Conservation (phyloP, 2,888 invertebrate species). For the Hylaea fasciaria region DNA sequence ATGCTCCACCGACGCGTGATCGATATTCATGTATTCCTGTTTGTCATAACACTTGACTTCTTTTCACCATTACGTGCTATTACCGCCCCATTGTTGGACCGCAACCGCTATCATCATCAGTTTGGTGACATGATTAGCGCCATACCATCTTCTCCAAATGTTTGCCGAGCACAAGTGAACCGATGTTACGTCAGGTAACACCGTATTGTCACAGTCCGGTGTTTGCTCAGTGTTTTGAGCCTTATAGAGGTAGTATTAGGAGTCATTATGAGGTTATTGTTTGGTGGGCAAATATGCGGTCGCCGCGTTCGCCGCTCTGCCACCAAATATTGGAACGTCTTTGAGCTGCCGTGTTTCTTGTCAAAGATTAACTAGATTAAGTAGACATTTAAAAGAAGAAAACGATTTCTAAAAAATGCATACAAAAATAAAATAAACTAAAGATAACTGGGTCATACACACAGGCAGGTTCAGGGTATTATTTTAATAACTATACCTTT, state of each 20-base stretch:
- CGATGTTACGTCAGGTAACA: conserved; percentile 64
- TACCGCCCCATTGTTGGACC: conserved; percentile 43
- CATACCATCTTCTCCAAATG: conserved; percentile 51
- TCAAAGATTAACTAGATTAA: conserved; percentile 52
- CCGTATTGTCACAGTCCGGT: conserved; percentile 50
- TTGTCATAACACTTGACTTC: conserved; percentile 26
- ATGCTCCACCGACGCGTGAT: not conserved
- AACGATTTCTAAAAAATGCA: no score
- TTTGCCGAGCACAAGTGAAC: conserved; percentile 54
- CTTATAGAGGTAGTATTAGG: conserved; percentile 40
- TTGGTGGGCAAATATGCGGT: conserved; percentile 50
- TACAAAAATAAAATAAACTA: no score
- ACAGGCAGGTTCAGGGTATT: no score
- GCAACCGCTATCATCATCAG: conserved; percentile 48
- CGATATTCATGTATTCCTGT: conserved; percentile 29
- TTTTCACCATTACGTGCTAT: conserved; percentile 37
- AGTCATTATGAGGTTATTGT: conserved; percentile 40
- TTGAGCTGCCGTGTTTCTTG: conserved; percentile 70
- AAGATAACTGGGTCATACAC: no score
- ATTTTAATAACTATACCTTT: no score
- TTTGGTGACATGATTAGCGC: conserved; percentile 58
- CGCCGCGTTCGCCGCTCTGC: conserved; percentile 60
- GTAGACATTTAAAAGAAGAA: not conserved
- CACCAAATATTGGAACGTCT: conserved; percentile 64
- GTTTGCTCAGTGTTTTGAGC: conserved; percentile 43